phyloP scores from a whole-genome alignment of 2,113 vertebrate genomes.

The Gulo gulo region DNA sequence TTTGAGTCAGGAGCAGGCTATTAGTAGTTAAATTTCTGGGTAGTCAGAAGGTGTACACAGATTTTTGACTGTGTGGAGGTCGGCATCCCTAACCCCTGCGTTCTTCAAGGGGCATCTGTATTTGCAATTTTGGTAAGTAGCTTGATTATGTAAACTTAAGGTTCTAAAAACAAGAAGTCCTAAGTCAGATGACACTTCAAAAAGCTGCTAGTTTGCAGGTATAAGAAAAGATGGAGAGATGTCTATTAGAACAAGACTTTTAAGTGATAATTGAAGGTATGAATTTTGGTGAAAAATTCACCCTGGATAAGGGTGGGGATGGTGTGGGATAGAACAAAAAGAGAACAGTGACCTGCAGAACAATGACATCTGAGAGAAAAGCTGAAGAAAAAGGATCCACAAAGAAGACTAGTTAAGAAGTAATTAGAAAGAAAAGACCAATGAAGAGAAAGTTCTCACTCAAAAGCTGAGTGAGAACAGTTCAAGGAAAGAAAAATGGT shows the following conservation, averaged over 20 bases:
- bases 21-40: background rate
- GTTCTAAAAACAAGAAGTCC: constrained; percentile 29
- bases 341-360: background rate
- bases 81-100: background rate
- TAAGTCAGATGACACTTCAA: background rate
- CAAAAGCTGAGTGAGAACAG: background rate
- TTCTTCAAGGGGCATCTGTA: background rate
- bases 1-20: background rate
- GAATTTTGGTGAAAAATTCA: background rate
- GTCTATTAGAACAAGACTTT: background rate
- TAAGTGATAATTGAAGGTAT: background rate
- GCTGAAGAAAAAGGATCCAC: background rate
- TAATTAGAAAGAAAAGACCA: background rate
- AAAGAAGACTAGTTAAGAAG: background rate
- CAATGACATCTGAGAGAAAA: background rate
- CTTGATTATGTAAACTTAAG: constrained; percentile 14
- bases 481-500: background rate
- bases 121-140: constrained; percentile 25
- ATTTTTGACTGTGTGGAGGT: background rate
- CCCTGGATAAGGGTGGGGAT: background rate
- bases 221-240: background rate
- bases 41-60: background rate
- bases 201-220: background rate
- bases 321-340: background rate
- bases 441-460: background rate